Percentiles rank a stretch among this genome's conserved stretches.
These are phyloP conservation scores for Hyla sarda DNA, from an alignment of 2,113 vertebrate genomes.

Conservation along the genomic window DNA sequence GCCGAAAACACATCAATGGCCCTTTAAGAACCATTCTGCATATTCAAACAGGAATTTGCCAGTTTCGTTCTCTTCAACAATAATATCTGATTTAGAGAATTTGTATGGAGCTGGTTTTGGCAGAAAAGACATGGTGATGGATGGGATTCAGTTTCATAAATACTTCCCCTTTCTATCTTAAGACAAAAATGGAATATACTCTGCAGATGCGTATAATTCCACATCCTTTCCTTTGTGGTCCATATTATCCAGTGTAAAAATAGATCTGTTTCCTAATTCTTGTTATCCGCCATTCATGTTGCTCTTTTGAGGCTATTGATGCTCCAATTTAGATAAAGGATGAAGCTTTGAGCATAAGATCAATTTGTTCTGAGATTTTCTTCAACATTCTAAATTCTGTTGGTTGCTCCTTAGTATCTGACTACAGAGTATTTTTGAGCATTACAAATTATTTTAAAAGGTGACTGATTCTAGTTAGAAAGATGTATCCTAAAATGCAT, in stretches of 20 bases:
- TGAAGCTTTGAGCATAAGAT: not conserved
- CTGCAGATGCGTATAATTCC: conserved; percentile 69
- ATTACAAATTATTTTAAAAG: too few relatives aligned
- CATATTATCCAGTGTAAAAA: conserved; percentile 39
- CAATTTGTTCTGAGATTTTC: too few relatives aligned
- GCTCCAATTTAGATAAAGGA: not conserved
- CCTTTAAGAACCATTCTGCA: conserved; percentile 62
- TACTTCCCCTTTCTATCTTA: conserved; percentile 62
- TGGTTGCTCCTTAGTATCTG: not conserved
- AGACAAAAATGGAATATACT: conserved; percentile 61
- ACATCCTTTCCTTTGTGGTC: conserved; percentile 53
- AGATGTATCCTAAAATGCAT: too few relatives aligned
- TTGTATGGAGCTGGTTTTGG: conserved; percentile 61
- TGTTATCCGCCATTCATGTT: not conserved
- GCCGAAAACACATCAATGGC: conserved; percentile 63
- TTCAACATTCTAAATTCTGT: not conserved
- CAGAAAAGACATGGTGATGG: conserved; percentile 64
- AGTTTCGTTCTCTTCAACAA: conserved; percentile 69
- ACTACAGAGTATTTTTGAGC: too few relatives aligned
- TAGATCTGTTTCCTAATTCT: conserved; percentile 21
- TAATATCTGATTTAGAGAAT: conserved; percentile 71
- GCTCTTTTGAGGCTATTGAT: not conserved
- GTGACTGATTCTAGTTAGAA: too few relatives aligned
- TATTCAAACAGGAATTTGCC: conserved; percentile 68
- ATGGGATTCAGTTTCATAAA: conserved; percentile 65